Evolutionary conservation across 2,888 invertebrate genomes (phyloP), one percentile per base, ranked within the genome.

Genomic region (Drosophila meridiana): DNA sequence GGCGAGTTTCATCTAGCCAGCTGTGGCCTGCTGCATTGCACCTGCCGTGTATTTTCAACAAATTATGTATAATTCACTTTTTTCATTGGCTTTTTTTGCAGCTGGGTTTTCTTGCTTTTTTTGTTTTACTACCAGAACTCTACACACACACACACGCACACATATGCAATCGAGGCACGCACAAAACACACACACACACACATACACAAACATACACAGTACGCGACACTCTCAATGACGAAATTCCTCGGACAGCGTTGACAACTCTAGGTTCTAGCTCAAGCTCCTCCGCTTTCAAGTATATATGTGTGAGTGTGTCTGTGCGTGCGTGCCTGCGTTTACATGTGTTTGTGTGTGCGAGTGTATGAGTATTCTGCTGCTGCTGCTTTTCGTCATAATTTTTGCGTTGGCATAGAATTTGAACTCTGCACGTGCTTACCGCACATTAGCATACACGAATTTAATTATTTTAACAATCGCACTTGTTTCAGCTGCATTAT

Each of bases 151-250:
- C 74, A 75, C 78, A 76, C 80, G 72, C 71, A 76, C 43, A 73
- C 65, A 74, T 69, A 76, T 69, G 76, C 73, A 76, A 66, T 73
- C 67, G 56, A 75, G 72, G 73, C 79, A 83, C 78, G 79, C 84
- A 84, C 78, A 70, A 78, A 79, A 20, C 20, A 74, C 76, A 82
- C 72, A 72, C 74, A 69, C 68, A 68, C 65, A 68, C 58, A 70
- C 76, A 81, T 67, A 71, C 73, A 69, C 60, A 68, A 63, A 69
- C 53, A 32, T 52, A 69, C 64, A 70, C 64, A 64, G 65, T 68
- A 76, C 76, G 78, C 80, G 78, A 78, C 78, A 73, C 73, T 71
- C 75, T 89, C 92, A 91, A 91, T 92, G 92, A 92, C 92, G 91
- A 92, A 91, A 91, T 88, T 91, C 80, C 76, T 90, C 74, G 86